Base-by-base conservation (phyloP, 2,113 vertebrate species). In the Cyprinodon tularosa region DNA sequence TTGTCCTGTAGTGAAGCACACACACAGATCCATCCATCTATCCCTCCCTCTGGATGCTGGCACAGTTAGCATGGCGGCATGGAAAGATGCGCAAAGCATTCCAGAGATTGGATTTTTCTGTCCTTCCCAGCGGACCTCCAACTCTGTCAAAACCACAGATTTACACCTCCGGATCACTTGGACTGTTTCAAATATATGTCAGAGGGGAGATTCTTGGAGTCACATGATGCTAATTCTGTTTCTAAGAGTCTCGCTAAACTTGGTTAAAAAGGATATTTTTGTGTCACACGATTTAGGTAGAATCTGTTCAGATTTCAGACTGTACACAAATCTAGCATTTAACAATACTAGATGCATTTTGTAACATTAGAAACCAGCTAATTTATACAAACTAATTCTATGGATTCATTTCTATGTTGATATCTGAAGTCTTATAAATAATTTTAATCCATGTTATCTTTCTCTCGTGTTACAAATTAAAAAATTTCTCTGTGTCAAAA, bases 41-140 rank as follows among this genome's bases (percentile, higher is more conserved):
- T 62, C 66, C 66, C 22, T 76, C 80, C 69, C 67, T 78, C 74
- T 68, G 75, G 73, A 85, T 71, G 60, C 73, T 82, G 83, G 81
- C 86, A 87, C 82, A 81, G 86, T 76, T 72, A 64, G 82, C 73
- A 40, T 77, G 5, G 76, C 0, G 64, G 87, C 79, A 89, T 80
- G 85, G 80, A 89, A 79, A 77, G 84, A 89, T 89, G 76, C 85
- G 86, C 86, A 88, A 90, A 89, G 86, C 91, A 93, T 90, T 90
- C 92, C 92, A 90, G 89, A 88, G 86, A 92, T 92, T 86, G 86
- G 20, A 84, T 84, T 85, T 29, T 81, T 86, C 65, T 77, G 77
- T 90, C 89, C 84, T 89, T 82, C 60, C 76, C 73, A 80, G 71
- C 75, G 76, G 67, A 44, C 76, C 68, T 81, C 45, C 62, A 71